A percentile compares a stretch with the other conserved stretches of the same genome.
These are phyloP conservation scores for Parauchenoglanis punctatus DNA, from an alignment of 2,797 vertebrate species.

Conservation along the genomic window DNA sequence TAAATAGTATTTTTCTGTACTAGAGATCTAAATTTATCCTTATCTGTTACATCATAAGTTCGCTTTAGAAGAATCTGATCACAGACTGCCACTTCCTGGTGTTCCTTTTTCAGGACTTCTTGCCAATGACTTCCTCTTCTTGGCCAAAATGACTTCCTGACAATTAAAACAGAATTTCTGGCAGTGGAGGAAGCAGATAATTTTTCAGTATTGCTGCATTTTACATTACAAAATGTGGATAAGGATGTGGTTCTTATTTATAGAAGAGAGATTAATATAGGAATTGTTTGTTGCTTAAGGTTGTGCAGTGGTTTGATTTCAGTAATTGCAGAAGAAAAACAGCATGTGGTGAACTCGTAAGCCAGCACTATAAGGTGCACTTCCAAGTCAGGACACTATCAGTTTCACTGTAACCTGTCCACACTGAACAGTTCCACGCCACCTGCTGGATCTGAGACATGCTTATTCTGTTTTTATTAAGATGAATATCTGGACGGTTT, in stretches of 20 bases:
- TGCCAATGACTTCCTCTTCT: constrained; percentile 51
- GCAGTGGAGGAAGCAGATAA: background rate
- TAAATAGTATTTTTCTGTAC: background rate
- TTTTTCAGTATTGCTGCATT: background rate
- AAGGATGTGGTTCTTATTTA: background rate
- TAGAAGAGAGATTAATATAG: background rate
- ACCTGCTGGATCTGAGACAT: background rate
- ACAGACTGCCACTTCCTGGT: background rate
- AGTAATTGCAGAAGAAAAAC: background rate
- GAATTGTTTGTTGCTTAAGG: background rate
- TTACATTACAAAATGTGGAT: background rate
- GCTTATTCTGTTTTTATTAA: background rate
- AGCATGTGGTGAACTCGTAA: background rate
- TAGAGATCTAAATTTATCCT: constrained; percentile 1
- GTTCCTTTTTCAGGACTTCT: constrained; percentile 10
- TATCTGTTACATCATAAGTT: constrained; percentile 20
- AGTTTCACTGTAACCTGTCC: constrained; percentile 54
- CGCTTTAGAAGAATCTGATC: background rate
- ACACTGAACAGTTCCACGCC: constrained; percentile 44
- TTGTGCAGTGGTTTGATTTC: background rate
- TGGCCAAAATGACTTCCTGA: constrained; percentile 32
- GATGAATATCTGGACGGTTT: background rate
- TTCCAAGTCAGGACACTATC: constrained; percentile 52
- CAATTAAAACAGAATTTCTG: constrained; percentile 4
- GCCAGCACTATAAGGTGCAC: background rate